Conservation (phyloP, 2,888 invertebrate genomes). For the Pyrocoelia pectoralis region DNA sequence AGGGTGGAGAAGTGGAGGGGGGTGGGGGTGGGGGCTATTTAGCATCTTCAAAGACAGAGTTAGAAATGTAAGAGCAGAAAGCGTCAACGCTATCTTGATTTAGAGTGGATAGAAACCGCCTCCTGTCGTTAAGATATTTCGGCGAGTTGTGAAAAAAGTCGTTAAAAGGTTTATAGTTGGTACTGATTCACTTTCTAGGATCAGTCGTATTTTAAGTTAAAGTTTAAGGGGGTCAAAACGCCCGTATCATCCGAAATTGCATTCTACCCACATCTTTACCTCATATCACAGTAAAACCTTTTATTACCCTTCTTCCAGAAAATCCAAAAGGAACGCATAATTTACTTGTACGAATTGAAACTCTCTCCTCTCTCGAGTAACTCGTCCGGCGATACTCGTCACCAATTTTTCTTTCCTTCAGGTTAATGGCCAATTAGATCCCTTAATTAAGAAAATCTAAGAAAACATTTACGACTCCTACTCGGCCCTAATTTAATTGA, state of each 20-base stretch:
- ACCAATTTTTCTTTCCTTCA: not conserved
- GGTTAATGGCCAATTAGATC: not conserved
- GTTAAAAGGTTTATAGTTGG: constrained; percentile 35
- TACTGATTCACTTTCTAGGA: constrained; percentile 25
- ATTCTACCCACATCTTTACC: constrained; percentile 10
- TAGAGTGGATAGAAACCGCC: constrained; percentile 33
- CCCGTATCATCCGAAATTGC: constrained; percentile 5
- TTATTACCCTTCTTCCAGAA: not conserved
- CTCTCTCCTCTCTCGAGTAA: too few species aligned
- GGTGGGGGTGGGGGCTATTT: constrained; percentile 15
- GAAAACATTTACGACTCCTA: not conserved
- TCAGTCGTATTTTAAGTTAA: constrained; percentile 24
- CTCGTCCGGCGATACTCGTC: not conserved
- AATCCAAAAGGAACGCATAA: too few species aligned
- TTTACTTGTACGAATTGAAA: too few species aligned
- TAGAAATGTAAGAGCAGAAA: constrained; percentile 17
- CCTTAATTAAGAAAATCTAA: not conserved
- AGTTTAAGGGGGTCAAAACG: constrained; percentile 20
- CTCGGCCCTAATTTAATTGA: not conserved
- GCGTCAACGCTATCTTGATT: constrained; percentile 36
- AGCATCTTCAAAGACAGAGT: constrained; percentile 25
- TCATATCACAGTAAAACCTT: constrained; percentile 6
- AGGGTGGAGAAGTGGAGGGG: not conserved
- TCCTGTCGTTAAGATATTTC: constrained; percentile 34
- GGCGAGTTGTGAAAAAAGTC: constrained; percentile 35